phyloP scores from a whole-genome alignment of 30 jellyfish, hydroid and myxozoan genomes.

The Pseudorhiza aurosa region DNA sequence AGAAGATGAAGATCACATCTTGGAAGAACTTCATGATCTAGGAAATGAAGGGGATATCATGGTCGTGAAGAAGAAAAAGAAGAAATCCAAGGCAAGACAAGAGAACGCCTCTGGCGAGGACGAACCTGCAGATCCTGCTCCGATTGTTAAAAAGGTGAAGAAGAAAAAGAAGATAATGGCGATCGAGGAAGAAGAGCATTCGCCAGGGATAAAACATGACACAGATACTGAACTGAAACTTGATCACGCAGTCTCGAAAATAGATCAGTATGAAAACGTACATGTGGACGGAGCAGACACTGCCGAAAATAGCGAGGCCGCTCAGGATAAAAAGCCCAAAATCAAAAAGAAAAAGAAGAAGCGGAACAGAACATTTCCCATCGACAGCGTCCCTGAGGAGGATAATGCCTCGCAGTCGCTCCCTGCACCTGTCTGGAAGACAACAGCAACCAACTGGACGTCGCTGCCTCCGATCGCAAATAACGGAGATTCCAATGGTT shows the following conservation, averaged over 20 bases:
- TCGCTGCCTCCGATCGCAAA: conserved; percentile 38
- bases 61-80: conserved; percentile 16
- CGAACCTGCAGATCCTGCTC: background rate
- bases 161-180: conserved; percentile 11
- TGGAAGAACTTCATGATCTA: conserved; percentile 6
- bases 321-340: conserved; percentile 21
- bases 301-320: conserved; percentile 42
- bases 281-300: background rate
- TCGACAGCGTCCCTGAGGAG: conserved; percentile 33
- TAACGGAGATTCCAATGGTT: conserved; percentile 14
- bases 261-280: too few species aligned
- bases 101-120: conserved; percentile 5
- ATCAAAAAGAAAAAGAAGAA: conserved; percentile 58
- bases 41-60: conserved; percentile 3
- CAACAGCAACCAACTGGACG: conserved; percentile 39
- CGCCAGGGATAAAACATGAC: background rate
- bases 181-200: background rate
- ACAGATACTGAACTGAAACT: conserved; percentile 1
- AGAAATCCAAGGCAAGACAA: conserved; percentile 5
- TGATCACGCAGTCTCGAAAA: conserved; percentile 1
- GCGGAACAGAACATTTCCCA: conserved; percentile 67
- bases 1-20: background rate
- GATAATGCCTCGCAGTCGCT: conserved; percentile 3
- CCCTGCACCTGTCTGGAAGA: conserved; percentile 41
- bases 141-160: conserved; percentile 14